A percentile compares a stretch with the other conserved stretches of the same genome.
Evolutionary conservation across 2,113 vertebrate genomes (phyloP).

Genomic region (Limnothrissa miodon): DNA sequence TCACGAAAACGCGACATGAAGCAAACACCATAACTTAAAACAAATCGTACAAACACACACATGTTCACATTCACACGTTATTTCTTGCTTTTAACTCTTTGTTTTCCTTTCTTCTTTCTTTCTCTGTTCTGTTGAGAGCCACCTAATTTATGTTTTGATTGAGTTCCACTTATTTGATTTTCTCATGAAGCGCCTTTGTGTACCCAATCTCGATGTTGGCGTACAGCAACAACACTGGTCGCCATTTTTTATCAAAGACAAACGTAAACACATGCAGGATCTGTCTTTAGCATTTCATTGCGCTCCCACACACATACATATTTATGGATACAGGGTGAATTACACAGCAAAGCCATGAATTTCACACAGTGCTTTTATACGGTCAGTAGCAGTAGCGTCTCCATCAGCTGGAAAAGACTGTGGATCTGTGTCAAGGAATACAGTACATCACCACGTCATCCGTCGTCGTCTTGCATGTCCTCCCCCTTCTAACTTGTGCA

Average conservation of each 20-base stretch:
- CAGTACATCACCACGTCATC: background rate
- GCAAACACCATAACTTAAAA: background rate
- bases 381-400: background rate
- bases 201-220: constrained; percentile 25
- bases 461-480: background rate
- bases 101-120: background rate
- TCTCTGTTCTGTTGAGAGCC: constrained; percentile 18
- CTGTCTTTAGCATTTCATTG: background rate
- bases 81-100: background rate
- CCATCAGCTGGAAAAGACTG: background rate
- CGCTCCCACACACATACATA: background rate
- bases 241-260: background rate
- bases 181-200: constrained; percentile 47
- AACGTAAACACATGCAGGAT: background rate
- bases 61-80: background rate
- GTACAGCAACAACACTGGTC: background rate
- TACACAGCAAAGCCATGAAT: background rate
- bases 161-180: background rate
- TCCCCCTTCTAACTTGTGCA: background rate
- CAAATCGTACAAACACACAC: background rate
- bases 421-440: background rate
- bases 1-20: background rate
- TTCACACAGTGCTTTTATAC: constrained; percentile 13
- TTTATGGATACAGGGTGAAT: background rate
- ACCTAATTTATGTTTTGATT: constrained; percentile 6